These are phyloP conservation scores for Drosophila pseudotalamancana DNA, from an alignment of 2,888 invertebrate genomes.

Conservation along the genomic window DNA sequence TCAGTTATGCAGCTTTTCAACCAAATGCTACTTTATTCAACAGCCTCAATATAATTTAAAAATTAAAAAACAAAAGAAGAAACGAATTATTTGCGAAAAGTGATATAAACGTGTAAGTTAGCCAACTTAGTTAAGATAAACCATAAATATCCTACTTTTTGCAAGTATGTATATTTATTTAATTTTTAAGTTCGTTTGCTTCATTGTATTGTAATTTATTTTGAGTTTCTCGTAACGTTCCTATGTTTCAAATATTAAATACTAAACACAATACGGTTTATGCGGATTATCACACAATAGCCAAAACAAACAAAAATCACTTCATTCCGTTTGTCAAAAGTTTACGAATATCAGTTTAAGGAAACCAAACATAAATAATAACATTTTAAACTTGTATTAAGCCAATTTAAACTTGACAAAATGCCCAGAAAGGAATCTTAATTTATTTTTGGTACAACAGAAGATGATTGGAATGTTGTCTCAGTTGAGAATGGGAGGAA, in stretches of 20 bases:
- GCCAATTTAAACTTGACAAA: conserved; percentile 9
- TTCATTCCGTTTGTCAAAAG: conserved; percentile 26
- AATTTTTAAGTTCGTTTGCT: conserved; percentile 54
- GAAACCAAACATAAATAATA: conserved; percentile 32
- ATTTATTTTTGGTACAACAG: conserved; percentile 14
- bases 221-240: conserved; percentile 66
- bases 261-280: conserved; percentile 14
- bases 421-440: conserved; percentile 14
- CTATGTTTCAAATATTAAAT: conserved; percentile 45
- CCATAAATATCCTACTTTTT: conserved; percentile 50
- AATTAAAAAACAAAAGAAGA: conserved; percentile 2
- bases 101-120: conserved; percentile 82
- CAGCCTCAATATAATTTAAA: conserved; percentile 71
- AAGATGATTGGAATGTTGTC: conserved; percentile 13
- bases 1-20: conserved; percentile 38
- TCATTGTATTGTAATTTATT: conserved; percentile 46
- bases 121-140: conserved; percentile 66
- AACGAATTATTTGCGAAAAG: conserved; percentile 81
- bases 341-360: conserved; percentile 30
- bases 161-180: conserved; percentile 64
- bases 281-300: conserved; percentile 33
- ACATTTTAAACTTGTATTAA: conserved; percentile 50
- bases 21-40: conserved; percentile 58
- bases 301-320: conserved; percentile 8
- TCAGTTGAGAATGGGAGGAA: conserved; percentile 13